A percentile compares a stretch with the other conserved stretches of the same genome.
Evolutionary conservation across 2,113 vertebrate species (phyloP).

Genomic region (Marmota monax): DNA sequence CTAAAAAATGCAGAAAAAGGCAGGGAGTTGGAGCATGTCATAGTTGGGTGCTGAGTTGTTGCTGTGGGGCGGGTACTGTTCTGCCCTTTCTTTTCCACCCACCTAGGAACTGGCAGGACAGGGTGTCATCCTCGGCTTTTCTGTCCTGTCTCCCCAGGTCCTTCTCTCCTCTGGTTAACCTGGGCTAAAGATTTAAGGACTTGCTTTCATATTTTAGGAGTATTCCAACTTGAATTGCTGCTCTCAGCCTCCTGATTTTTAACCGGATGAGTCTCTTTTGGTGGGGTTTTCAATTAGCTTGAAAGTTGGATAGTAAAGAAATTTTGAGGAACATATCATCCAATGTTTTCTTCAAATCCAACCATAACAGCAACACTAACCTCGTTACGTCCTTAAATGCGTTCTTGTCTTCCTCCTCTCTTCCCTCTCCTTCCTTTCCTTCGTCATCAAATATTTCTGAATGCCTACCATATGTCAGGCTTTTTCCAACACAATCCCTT

Average conservation of each 20-base stretch:
- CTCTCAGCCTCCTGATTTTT: slow-evolving; percentile 11
- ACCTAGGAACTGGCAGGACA: neutral
- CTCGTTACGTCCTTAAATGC: neutral
- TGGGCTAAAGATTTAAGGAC: neutral
- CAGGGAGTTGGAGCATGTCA: neutral
- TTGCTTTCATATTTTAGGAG: neutral
- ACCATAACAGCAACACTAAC: neutral
- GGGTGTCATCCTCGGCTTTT: neutral
- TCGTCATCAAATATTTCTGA: slow-evolving; percentile 28
- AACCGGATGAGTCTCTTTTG: neutral
- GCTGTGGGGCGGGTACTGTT: neutral
- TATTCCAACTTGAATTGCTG: neutral
- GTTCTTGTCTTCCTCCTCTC: neutral
- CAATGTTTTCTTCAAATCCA: neutral
- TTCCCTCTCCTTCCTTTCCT: neutral
- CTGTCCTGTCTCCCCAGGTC: neutral
- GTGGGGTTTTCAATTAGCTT: neutral
- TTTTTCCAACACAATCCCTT: neutral
- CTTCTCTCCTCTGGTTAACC: neutral
- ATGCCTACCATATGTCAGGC: neutral
- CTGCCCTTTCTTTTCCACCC: neutral
- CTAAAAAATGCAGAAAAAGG: neutral
- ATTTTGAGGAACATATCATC: neutral
- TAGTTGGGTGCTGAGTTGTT: neutral
- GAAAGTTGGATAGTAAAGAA: neutral